Conservation (phyloP, 2,888 invertebrate species). For the Conops quadrifasciatus region DNA sequence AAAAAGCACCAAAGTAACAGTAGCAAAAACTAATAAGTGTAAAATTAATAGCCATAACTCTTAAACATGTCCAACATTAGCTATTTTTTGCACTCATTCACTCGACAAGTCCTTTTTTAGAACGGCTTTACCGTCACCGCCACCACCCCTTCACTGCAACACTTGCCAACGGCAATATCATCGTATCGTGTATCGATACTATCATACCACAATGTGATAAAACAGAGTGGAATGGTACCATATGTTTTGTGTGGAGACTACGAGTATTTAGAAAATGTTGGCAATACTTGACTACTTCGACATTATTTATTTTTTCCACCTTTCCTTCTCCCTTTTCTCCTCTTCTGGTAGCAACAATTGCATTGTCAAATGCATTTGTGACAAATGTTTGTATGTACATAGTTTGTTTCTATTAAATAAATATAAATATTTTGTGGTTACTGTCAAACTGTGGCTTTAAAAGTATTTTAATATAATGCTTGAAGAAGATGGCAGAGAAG, state of each 20-base stretch:
- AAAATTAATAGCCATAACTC: neutral
- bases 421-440: constrained; percentile 4
- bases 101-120: neutral
- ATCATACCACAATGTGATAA: too few relatives aligned
- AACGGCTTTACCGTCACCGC: neutral
- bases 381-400: constrained; percentile 19
- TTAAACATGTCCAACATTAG: constrained; percentile 6
- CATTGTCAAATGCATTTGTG: too few relatives aligned
- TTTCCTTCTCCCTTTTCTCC: too few relatives aligned
- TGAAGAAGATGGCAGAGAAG: neutral
- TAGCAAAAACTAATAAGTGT: constrained; percentile 4
- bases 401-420: constrained; percentile 8
- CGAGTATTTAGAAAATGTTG: neutral
- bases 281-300: neutral
- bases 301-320: too few relatives aligned
- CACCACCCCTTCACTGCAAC: neutral
- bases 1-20: neutral
- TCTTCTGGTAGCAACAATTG: too few relatives aligned
- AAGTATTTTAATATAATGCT: neutral
- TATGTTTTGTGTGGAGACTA: neutral
- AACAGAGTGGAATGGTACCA: too few relatives aligned
- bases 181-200: too few relatives aligned
- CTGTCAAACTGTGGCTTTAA: neutral
- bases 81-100: neutral
- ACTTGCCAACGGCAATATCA: neutral